phyloP scores from a whole-genome alignment of 2,113 vertebrate species.

The Pandion haliaetus region DNA sequence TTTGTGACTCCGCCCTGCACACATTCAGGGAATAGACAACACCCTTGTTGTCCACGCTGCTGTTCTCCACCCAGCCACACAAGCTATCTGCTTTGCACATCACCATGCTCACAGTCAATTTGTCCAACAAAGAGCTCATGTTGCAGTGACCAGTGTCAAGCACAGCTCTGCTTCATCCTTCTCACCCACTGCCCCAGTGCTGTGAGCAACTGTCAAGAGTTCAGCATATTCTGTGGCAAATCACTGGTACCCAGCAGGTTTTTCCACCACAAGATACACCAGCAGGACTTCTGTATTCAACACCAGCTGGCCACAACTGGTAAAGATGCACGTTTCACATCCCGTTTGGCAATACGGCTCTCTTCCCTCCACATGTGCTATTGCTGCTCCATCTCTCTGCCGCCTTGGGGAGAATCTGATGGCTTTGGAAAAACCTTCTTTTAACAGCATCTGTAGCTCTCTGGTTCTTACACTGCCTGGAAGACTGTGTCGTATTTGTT shows the following conservation, averaged over 20 bases:
- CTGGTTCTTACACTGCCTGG: background rate
- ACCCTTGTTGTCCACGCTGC: constrained; percentile 21
- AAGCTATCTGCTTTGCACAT: background rate
- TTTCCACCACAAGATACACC: background rate
- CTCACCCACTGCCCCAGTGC: accelerated
- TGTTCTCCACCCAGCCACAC: background rate
- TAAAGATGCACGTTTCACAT: accelerated
- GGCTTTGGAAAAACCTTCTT: background rate
- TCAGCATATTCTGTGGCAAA: accelerated
- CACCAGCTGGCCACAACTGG: background rate
- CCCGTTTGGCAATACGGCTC: background rate
- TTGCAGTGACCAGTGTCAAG: background rate
- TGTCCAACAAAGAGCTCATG: background rate
- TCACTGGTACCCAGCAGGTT: background rate
- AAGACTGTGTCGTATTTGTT: background rate
- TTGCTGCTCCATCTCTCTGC: background rate
- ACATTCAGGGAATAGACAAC: background rate
- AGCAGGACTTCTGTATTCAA: background rate
- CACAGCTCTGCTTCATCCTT: background rate
- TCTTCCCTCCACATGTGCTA: accelerated
- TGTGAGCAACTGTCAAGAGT: background rate
- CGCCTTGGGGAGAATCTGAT: background rate
- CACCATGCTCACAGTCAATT: accelerated
- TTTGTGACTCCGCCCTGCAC: background rate
- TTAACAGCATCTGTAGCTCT: background rate